Evolutionary conservation across 2,113 vertebrate genomes (phyloP).

Genomic region (Hyla sarda): DNA sequence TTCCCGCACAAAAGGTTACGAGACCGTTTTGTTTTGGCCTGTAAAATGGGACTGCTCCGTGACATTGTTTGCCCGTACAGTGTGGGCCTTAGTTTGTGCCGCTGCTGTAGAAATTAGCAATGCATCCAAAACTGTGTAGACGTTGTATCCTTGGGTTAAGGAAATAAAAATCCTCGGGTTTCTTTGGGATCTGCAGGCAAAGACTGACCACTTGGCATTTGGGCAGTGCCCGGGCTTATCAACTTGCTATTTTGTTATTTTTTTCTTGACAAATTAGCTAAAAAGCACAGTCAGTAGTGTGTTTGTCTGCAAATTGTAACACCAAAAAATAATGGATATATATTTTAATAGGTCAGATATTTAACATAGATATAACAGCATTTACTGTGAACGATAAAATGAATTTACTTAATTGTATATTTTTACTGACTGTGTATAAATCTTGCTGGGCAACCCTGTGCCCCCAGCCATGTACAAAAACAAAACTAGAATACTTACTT

Average conservation of each 20-base stretch:
- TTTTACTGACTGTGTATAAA: no score
- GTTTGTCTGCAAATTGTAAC: neutral
- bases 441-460: no score
- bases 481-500: no score
- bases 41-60: neutral
- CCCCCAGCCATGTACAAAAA: no score
- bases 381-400: no score
- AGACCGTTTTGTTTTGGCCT: neutral
- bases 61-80: neutral
- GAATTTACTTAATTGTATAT: no score
- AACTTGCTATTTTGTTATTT: no score
- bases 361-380: no score
- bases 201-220: neutral
- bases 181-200: no score
- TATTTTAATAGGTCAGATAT: no score
- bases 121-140: neutral
- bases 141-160: no score
- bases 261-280: neutral
- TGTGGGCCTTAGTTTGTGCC: neutral
- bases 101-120: neutral
- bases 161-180: no score
- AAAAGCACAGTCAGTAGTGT: neutral
- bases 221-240: neutral
- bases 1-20: slow-evolving; percentile 14
- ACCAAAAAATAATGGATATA: neutral